Evolutionary conservation across 2,113 vertebrate species (phyloP).

Genomic region (Bubo blakistoni): DNA sequence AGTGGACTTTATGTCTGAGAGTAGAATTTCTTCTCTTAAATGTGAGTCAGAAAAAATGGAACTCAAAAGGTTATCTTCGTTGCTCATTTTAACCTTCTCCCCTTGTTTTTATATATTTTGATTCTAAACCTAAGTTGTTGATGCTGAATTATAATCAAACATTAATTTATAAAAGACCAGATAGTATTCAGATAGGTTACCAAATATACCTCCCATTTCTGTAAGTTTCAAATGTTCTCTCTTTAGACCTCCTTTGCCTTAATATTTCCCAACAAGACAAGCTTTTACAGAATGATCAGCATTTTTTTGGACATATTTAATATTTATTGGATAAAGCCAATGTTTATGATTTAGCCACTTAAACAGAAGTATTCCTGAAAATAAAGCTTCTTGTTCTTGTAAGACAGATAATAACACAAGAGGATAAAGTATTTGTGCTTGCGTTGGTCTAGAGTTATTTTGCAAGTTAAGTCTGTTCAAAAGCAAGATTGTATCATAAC

Average conservation of each 20-base stretch:
- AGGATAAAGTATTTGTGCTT: not conserved
- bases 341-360: not conserved
- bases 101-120: not conserved
- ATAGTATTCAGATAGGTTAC: not conserved
- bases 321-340: not conserved
- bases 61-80: not conserved
- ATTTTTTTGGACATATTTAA: not conserved
- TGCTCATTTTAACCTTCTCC: not conserved
- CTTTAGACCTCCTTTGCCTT: not conserved
- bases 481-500: not conserved
- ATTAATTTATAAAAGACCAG: not conserved
- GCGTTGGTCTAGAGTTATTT: not conserved
- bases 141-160: not conserved
- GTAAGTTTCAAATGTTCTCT: not conserved
- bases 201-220: not conserved
- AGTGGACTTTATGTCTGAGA: not conserved
- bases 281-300: not conserved
- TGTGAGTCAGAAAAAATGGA: not conserved
- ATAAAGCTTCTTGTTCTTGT: not conserved
- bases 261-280: not conserved
- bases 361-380: not conserved
- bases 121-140: not conserved
- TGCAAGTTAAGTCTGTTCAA: not conserved
- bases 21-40: not conserved
- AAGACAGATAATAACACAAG: not conserved